Evolutionary conservation across 2,797 vertebrate species (phyloP).

Genomic region (Melanotaenia trifasciata): DNA sequence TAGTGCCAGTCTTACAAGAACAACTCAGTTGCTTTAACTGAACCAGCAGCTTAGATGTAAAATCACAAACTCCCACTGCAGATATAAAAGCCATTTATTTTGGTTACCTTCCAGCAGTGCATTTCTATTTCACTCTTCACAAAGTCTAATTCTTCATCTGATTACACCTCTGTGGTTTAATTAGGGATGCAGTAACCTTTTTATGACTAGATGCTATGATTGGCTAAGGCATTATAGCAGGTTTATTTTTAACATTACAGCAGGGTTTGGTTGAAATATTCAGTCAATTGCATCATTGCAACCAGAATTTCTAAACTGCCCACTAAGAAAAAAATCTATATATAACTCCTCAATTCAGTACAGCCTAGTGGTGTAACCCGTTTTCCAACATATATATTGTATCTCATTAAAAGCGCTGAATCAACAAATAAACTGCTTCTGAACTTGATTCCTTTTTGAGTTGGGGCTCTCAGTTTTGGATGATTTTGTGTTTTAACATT

Average conservation of each 20-base stretch:
- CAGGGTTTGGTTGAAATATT: background rate
- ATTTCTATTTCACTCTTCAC: no score
- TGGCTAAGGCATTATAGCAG: background rate
- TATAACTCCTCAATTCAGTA: background rate
- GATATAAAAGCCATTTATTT: no score
- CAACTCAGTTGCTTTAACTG: no score
- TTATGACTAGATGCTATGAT: background rate
- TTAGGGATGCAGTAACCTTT: background rate
- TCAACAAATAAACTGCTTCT: background rate
- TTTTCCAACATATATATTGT: background rate
- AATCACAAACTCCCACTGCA: no score
- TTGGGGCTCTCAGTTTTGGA: background rate
- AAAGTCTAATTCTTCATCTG: no score
- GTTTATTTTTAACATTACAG: background rate
- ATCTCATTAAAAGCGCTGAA: background rate
- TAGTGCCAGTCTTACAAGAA: no score
- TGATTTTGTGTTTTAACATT: background rate
- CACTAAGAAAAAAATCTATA: background rate
- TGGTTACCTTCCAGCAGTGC: no score
- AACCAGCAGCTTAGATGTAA: no score
- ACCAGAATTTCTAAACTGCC: no score
- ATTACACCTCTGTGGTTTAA: no score
- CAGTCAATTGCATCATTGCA: background rate
- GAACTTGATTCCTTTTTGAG: background rate
- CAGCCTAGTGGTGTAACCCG: background rate